Conservation (phyloP, 92 coral and sea anemone species). For the Zoanthus sansibaricus region DNA sequence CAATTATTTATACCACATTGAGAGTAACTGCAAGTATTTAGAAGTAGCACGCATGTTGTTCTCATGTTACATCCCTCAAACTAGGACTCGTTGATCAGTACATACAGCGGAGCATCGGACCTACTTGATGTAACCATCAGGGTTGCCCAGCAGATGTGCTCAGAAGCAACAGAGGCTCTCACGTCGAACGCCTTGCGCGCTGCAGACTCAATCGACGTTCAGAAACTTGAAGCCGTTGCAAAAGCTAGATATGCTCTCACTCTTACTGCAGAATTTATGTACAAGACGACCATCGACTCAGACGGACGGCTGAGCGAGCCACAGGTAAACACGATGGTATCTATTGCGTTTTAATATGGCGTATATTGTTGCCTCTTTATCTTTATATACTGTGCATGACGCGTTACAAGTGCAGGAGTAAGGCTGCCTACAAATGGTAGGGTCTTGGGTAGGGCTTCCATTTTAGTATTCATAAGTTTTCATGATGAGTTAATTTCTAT, state of each 20-base stretch:
- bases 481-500: not conserved
- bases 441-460: too few relatives aligned
- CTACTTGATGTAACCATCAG: constrained; percentile 53
- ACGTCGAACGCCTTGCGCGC: constrained; percentile 1
- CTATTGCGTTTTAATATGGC: too few relatives aligned
- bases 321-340: not conserved
- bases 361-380: too few relatives aligned
- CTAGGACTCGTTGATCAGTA: constrained; percentile 65
- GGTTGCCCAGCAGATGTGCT: constrained; percentile 55
- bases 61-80: too few relatives aligned
- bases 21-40: too few relatives aligned
- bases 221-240: constrained; percentile 69
- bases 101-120: constrained; percentile 53
- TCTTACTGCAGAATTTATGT: constrained; percentile 69
- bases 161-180: constrained; percentile 34
- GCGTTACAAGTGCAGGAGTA: too few relatives aligned
- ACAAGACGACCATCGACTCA: constrained; percentile 51
- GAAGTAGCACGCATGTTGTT: too few relatives aligned
- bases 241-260: constrained; percentile 68
- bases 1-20: too few relatives aligned
- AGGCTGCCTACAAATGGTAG: too few relatives aligned
- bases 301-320: constrained; percentile 1
- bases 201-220: constrained; percentile 58
- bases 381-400: too few relatives aligned
- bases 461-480: too few relatives aligned